Conservation (phyloP, 2,888 invertebrate genomes). For the Ormyrus pomaceus region DNA sequence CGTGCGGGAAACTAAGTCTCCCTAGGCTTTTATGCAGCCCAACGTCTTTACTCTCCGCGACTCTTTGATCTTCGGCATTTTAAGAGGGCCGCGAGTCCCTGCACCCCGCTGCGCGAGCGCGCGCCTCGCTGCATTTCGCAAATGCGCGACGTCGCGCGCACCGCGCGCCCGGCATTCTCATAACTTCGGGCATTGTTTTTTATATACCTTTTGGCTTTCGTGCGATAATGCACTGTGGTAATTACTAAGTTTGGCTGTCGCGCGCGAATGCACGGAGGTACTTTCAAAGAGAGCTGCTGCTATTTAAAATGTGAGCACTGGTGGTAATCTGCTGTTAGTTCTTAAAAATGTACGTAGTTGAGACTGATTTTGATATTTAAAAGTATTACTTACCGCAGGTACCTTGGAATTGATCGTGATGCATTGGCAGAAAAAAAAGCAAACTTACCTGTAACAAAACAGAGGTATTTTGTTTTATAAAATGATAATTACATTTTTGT, state of each 20-base stretch:
- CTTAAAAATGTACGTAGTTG: too few relatives aligned
- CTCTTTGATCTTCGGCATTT: conserved; percentile 52
- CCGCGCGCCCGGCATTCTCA: background rate
- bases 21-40: conserved; percentile 34
- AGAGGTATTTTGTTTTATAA: background rate
- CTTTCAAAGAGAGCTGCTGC: too few relatives aligned
- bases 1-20: conserved; percentile 16
- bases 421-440: too few relatives aligned
- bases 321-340: too few relatives aligned
- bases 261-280: too few relatives aligned
- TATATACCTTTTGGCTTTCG: too few relatives aligned
- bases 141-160: conserved; percentile 1
- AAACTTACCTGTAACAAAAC: conserved; percentile 44
- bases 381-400: too few relatives aligned
- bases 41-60: conserved; percentile 36
- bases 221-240: too few relatives aligned
- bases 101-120: background rate
- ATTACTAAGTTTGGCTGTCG: too few relatives aligned
- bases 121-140: conserved; percentile 19
- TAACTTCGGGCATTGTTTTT: background rate
- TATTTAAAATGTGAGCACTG: too few relatives aligned
- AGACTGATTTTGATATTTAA: too few relatives aligned
- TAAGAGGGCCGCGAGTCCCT: conserved; percentile 23
- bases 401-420: too few relatives aligned
- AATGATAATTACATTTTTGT: background rate